Evolutionary conservation across 2,113 vertebrate species (phyloP), one percentile per base, ranked within the genome.

Genomic region (Thamnaconus septentrionalis): DNA sequence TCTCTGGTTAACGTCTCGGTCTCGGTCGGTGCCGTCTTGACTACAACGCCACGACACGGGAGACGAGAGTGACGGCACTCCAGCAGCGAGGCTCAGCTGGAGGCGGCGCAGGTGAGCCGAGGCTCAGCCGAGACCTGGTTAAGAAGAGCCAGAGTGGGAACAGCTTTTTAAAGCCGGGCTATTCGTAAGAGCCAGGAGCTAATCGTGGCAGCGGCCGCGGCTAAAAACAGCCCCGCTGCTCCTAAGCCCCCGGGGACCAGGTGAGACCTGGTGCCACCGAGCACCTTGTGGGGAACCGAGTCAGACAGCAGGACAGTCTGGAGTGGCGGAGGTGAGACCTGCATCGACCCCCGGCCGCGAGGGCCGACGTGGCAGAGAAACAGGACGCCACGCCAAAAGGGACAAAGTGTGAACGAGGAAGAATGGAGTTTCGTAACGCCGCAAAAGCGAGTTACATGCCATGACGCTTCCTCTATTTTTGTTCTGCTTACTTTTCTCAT

Each of bases 351-450:
- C 18, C 18, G 18, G 18, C 18, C 2, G 18, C 18, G 18, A 31
- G 1, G 18, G 18, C 18, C 18, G 2, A 31, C 18, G 18, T 31
- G 18, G 18, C 18, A 31, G 18, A 31, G 18, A 31, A 31, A 62
- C 42, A 75, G 12, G 69, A 53, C 60, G 53, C 52, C 76, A 78
- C n/a, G 49, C 67, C 73, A 61, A 86, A 90, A 85, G 84, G 76
- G 81, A 75, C 73, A 77, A 80, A 87, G 80, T 74, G 73, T 82
- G 73, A 88, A 90, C 84, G 48, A 82, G 88, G 86, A 90, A 90
- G 86, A 88, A 80, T 83, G 79, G 69, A 68, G 79, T 89, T 90
- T 91, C 83, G 76, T 76, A 90, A 91, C 82, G 88, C 71, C 73
- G 83, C 85, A 82, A 84, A 31, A 80, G 79, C 70, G 83, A 87